These are phyloP conservation scores for Drosophila niveifrons DNA, from an alignment of 2,888 invertebrate species.

Conservation along the genomic window DNA sequence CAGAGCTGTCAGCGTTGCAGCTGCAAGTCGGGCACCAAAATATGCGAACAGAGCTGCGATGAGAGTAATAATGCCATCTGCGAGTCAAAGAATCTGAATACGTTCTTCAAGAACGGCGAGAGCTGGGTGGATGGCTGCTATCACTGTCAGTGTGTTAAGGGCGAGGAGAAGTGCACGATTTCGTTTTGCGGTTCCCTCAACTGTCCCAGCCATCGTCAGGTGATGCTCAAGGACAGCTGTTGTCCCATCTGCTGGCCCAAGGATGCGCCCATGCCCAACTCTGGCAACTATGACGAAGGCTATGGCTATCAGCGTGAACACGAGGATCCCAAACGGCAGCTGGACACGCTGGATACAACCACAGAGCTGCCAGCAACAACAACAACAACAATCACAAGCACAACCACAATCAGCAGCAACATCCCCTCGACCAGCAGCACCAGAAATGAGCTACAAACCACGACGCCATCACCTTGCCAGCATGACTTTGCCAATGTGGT, in stretches of 20 bases:
- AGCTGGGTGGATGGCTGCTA: slow-evolving; percentile 84
- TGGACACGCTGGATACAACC: slow-evolving; percentile 7
- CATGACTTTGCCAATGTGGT: slow-evolving; percentile 77
- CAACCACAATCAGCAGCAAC: background rate
- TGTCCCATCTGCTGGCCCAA: slow-evolving; percentile 85
- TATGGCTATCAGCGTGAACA: slow-evolving; percentile 57
- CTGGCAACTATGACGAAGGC: slow-evolving; percentile 59
- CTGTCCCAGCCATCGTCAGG: slow-evolving; percentile 80
- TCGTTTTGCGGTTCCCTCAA: slow-evolving; percentile 80
- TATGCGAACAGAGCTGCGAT: slow-evolving; percentile 83
- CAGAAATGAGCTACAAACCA: background rate
- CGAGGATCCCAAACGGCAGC: slow-evolving; percentile 21
- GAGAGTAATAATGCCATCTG: slow-evolving; percentile 79
- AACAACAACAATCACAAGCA: background rate
- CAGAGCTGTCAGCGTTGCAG: slow-evolving; percentile 82
- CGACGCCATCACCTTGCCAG: slow-evolving; percentile 35
- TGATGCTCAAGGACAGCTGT: slow-evolving; percentile 78
- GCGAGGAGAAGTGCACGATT: slow-evolving; percentile 81
- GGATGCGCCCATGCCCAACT: slow-evolving; percentile 75
- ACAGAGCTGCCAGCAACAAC: slow-evolving; percentile 4
- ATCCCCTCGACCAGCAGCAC: slow-evolving; percentile 1
- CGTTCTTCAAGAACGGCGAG: slow-evolving; percentile 82
- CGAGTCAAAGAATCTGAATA: slow-evolving; percentile 77
- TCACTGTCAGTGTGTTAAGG: slow-evolving; percentile 82
- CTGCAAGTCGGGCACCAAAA: slow-evolving; percentile 77